Base-by-base conservation (phyloP, 1,140 invertebrate genomes). In the Drosophila dunni region DNA sequence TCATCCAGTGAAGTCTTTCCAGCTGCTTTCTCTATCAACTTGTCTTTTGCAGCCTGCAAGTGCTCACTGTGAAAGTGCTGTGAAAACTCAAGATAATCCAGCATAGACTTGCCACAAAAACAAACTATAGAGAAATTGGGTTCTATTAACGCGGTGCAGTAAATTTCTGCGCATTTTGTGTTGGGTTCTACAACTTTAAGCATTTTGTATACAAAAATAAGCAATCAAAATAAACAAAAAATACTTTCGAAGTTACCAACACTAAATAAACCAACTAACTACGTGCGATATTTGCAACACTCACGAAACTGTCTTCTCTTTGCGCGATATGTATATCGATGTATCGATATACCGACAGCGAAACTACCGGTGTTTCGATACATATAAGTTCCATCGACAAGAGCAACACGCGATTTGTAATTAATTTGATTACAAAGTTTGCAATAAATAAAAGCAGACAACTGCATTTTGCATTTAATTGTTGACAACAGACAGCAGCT, bases 401-500 rank as follows among this genome's bases (percentile, higher is more conserved):
- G n/a, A 71, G 66, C 80, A 89, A 83, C 84, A 88, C 83, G 83
- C 79, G 73, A 88, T 82, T 81, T 60, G 51, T 56, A 50, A 64
- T 70, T 75, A 45, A 29, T 50, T 51, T 9, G 10, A 58, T 40
- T 78, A 36, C 56, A 61, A 58, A 29, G 45, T 66, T 51, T 7
- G 36, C 63, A 53, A 53, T 60, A 67, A 56, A 53, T 60, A 67
- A 56, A 60, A 29, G 48, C 40, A 42, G 40, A 74, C 57, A 50
- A 56, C 20, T 61, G 38, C 51, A 62, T 17, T 56, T 6, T 42
- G 40, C 29, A 10, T 53, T 56, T 3, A 50, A 61, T 11, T 36
- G 42, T 38, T 38, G 29, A 11, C n/a, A 33, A 3, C 10, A 40
- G 42, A 29, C 15, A 40, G 33, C 17, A 29, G 29, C 8, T 38